Percentiles rank a stretch among this genome's conserved stretches.
These are phyloP conservation scores for Bovichtus variegatus DNA, from an alignment of 2,797 vertebrate species.

Conservation along the genomic window DNA sequence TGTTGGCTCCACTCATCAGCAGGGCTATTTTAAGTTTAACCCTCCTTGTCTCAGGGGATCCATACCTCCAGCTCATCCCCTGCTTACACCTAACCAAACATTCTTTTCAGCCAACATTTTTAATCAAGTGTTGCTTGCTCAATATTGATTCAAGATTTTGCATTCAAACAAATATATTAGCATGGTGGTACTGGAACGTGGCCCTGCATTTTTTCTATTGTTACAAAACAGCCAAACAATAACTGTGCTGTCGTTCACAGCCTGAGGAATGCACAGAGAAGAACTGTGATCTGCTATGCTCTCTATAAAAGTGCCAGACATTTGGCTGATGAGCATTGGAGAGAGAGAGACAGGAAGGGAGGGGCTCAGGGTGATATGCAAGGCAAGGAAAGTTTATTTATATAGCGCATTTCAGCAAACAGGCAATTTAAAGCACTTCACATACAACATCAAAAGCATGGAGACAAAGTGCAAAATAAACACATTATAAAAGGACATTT, in stretches of 20 bases:
- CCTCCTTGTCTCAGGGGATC: constrained; percentile 61
- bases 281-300: constrained; percentile 60
- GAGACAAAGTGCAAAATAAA: no score
- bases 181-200: constrained; percentile 23
- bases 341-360: constrained; percentile 30
- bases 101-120: constrained; percentile 41
- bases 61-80: constrained; percentile 52
- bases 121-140: constrained; percentile 10
- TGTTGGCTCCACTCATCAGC: constrained; percentile 73
- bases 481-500: no score
- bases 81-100: constrained; percentile 57
- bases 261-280: constrained; percentile 40
- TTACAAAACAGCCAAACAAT: constrained; percentile 48
- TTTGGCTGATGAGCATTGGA: constrained; percentile 54
- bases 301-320: constrained; percentile 58
- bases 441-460: no score
- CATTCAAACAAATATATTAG: constrained; percentile 35
- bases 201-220: constrained; percentile 21
- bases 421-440: no score
- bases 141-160: constrained; percentile 17
- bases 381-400: no score
- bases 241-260: constrained; percentile 32
- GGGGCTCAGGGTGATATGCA: constrained; percentile 17
- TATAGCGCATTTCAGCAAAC: no score
- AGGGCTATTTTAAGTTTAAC: constrained; percentile 78